Base-by-base conservation (phyloP, 2,797 vertebrate species). In the Hydrocynus forskahlii region DNA sequence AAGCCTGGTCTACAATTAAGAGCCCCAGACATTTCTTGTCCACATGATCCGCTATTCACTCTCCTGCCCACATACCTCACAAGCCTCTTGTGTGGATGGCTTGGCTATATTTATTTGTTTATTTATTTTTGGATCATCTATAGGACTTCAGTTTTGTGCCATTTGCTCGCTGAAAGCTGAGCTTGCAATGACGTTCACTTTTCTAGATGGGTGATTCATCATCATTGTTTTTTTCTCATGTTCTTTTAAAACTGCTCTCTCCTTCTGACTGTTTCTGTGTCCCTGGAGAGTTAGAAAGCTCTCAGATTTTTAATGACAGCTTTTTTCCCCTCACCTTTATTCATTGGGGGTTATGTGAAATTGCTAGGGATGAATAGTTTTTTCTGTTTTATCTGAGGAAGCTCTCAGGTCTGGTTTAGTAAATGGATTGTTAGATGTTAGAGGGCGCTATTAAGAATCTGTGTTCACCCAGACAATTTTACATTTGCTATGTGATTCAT, bases 121-220 rank as follows among this genome's bases (percentile, higher is more conserved):
- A 19, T 48, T 62, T 71, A 72, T 55, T 25, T 57, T 45, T 68
- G 45, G 40, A 54, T 9, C 17, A 7, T 38, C 14, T 66, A 57
- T 66, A n/a, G 0, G 35, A 50, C 17, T 55, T 50, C 9, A 13
- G 62, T 17, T 50, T 52, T 25, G 68, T 2, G 21, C 45, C 69
- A 29, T 50, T 76, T 62, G n/a, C 23, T 40, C 5, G 17, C 35
- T 14, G 16, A 12, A 55, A 64, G 38, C 69, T 19, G 19, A 45
- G 23, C 70, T 55, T 66, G 52, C 48, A 57, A 35, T 74, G 62
- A 74, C 12, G 38, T 60, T 7, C 21, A 43, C 17, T 6, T 19
- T 67, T 59, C 0, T 7, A 45, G 50, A 35, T 1, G 38, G 1
- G 57, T 89, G 91, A 92, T 85, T 92, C 91, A 92, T 83, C 43